These are phyloP conservation scores for Candidula unifasciata DNA, from an alignment of 2,888 invertebrate genomes.

Conservation along the genomic window DNA sequence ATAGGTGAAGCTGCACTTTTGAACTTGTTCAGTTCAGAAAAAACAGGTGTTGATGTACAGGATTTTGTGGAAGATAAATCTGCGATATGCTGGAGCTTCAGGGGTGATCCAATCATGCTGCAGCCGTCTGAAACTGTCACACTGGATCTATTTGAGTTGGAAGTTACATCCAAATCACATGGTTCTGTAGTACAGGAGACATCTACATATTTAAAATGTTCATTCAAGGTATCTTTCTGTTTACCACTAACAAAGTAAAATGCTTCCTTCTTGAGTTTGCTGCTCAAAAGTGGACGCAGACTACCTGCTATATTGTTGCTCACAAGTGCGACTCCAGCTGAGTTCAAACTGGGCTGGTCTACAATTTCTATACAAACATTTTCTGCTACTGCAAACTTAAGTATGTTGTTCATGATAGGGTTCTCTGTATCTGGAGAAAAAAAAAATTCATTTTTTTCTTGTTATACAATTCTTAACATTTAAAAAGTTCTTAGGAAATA, in stretches of 20 bases:
- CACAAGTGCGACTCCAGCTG: neutral
- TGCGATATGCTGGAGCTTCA: constrained; percentile 38
- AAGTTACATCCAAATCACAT: constrained; percentile 2
- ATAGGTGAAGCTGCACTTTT: neutral
- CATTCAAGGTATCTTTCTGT: neutral
- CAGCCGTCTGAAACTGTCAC: neutral
- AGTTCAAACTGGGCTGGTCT: neutral
- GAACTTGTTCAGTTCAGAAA: neutral
- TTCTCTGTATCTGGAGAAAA: neutral
- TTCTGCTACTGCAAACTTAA: neutral
- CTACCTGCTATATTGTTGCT: neutral
- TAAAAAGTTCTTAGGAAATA: too few relatives aligned
- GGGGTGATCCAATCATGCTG: constrained; percentile 36
- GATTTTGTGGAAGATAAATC: constrained; percentile 24
- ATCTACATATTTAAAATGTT: neutral
- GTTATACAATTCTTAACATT: too few relatives aligned
- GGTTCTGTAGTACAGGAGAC: neutral
- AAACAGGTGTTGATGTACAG: neutral
- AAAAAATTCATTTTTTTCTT: neutral
- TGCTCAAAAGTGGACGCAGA: constrained; percentile 24
- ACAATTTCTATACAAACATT: constrained; percentile 19
- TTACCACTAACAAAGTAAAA: constrained; percentile 26
- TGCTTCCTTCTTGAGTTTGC: neutral
- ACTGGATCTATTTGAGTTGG: neutral
- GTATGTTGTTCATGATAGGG: neutral